Conservation (phyloP, 1,140 invertebrate genomes). For the Nylanderia fulva region DNA sequence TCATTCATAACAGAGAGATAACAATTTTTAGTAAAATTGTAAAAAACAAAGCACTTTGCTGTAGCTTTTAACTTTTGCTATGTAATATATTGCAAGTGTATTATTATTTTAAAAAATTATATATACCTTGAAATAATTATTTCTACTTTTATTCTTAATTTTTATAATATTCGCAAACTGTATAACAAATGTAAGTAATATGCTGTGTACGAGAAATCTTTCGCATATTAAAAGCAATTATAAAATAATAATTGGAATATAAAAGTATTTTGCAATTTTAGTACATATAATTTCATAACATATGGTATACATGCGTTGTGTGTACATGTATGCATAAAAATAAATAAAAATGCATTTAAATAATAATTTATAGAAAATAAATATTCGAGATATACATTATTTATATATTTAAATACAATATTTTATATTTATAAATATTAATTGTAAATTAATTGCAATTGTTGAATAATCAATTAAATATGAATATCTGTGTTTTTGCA, state of each 20-base stretch:
- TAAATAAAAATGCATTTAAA: not conserved
- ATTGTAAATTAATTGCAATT: not conserved
- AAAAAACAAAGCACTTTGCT: not conserved
- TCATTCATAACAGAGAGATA: slow-evolving; percentile 24
- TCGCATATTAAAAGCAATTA: not conserved
- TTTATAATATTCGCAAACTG: not conserved
- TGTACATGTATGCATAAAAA: not conserved
- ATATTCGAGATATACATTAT: not conserved
- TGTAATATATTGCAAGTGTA: not conserved
- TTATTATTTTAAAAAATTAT: slow-evolving; percentile 6
- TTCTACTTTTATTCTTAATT: not conserved
- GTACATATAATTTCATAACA: not conserved
- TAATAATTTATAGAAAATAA: not conserved
- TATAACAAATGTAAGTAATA: not conserved
- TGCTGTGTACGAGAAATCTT: not conserved
- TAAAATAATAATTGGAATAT: not conserved
- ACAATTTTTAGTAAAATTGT: slow-evolving; percentile 26
- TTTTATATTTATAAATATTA: not conserved
- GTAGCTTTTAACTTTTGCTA: not conserved
- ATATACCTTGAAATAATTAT: not conserved
- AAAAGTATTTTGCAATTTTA: not conserved
- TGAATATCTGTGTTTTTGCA: not conserved
- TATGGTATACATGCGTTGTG: too few species aligned
- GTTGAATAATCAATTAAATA: not conserved
- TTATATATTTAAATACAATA: not conserved